A percentile compares a stretch with the other conserved stretches of the same genome.
Conservation (phyloP, 2,113 vertebrate species). For the Sitta europaea region DNA sequence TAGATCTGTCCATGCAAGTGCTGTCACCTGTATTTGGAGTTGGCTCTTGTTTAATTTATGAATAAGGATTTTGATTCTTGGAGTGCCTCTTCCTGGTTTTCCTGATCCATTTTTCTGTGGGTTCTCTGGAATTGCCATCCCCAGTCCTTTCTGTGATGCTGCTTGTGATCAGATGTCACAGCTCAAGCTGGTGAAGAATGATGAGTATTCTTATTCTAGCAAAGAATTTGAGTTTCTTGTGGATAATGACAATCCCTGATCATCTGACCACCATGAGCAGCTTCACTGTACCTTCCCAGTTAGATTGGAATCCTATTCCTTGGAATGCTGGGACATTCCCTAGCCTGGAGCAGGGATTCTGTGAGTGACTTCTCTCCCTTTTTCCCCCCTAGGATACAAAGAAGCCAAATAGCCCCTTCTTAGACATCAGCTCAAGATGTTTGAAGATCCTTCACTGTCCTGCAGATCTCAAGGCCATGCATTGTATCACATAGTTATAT, state of each 20-base stretch:
- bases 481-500: slow-evolving; percentile 59
- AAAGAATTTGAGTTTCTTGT: background rate
- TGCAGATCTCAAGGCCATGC: slow-evolving; percentile 59
- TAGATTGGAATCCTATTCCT: background rate
- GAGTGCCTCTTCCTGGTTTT: background rate
- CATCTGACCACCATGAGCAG: background rate
- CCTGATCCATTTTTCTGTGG: background rate
- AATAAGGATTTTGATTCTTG: background rate
- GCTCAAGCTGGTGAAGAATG: background rate
- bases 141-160: background rate
- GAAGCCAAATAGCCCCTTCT: slow-evolving; percentile 72
- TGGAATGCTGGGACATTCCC: background rate
- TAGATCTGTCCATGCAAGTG: background rate
- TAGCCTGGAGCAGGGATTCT: background rate
- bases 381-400: slow-evolving; percentile 56
- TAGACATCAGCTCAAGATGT: slow-evolving; percentile 60
- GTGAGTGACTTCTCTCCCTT: background rate
- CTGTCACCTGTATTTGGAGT: background rate
- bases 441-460: slow-evolving; percentile 63
- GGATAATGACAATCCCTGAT: background rate
- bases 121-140: background rate
- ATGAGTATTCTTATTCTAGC: background rate
- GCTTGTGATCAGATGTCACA: background rate
- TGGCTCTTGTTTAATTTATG: background rate
- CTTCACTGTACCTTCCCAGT: background rate